phyloP scores from a whole-genome alignment of 2,888 invertebrate genomes.

The Andrena flavipes region DNA sequence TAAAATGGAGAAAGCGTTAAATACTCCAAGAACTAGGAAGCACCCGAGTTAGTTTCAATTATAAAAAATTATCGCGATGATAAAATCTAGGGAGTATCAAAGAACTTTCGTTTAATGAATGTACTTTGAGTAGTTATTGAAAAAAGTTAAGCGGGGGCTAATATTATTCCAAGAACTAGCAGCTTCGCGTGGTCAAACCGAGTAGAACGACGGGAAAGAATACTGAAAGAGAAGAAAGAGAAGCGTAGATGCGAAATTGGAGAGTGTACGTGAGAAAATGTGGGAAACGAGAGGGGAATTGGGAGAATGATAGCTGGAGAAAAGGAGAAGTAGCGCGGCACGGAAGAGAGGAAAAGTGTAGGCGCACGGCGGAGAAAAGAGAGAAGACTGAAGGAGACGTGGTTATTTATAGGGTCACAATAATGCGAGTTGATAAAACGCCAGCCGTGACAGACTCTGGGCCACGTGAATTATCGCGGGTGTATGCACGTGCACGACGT shows the following conservation, averaged over 20 bases:
- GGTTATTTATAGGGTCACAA: conserved; percentile 74
- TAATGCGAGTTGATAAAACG: conserved; percentile 78
- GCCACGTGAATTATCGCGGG: conserved; percentile 55
- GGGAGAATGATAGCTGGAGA: background rate
- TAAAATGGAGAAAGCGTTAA: too few relatives aligned
- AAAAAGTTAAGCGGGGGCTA: too few relatives aligned
- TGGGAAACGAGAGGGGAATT: background rate
- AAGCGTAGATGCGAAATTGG: background rate
- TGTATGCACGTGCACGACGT: conserved; percentile 52
- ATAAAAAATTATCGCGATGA: background rate
- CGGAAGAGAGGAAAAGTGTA: conserved; percentile 8
- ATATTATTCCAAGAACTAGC: too few relatives aligned
- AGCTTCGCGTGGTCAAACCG: too few relatives aligned
- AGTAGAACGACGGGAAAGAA: background rate
- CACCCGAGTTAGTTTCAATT: too few relatives aligned
- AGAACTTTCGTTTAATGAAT: background rate
- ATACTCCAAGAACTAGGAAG: too few relatives aligned
- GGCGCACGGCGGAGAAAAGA: conserved; percentile 4
- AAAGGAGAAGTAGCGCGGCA: conserved; percentile 1
- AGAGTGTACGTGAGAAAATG: background rate
- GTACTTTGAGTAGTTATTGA: too few relatives aligned
- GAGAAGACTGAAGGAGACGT: conserved; percentile 5
- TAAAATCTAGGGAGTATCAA: background rate
- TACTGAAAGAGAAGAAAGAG: conserved; percentile 9
- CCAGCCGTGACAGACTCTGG: conserved; percentile 63